These are phyloP conservation scores for Coluber constrictor DNA, from an alignment of 2,797 vertebrate species.

Conservation along the genomic window DNA sequence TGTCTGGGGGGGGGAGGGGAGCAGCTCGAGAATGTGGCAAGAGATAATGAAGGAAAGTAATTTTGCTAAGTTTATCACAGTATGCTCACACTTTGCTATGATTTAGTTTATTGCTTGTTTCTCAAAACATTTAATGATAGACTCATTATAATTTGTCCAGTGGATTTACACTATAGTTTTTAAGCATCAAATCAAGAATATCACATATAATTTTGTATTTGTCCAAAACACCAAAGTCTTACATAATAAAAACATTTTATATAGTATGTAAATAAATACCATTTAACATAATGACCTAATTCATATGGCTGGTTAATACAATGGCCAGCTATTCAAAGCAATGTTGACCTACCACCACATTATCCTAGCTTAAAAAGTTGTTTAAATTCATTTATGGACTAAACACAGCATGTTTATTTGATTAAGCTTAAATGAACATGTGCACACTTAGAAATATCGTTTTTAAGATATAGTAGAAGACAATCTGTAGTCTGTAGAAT, in stretches of 20 bases:
- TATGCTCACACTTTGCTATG: background rate
- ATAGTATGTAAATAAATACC: background rate
- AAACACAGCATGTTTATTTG: background rate
- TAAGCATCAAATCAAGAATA: background rate
- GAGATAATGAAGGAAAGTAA: conserved; percentile 8
- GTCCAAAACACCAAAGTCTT: background rate
- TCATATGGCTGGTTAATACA: background rate
- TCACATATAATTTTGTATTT: background rate
- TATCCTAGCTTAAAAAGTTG: background rate
- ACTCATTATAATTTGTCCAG: background rate
- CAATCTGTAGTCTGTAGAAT: background rate
- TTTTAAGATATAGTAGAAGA: background rate
- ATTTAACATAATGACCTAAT: background rate
- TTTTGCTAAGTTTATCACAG: background rate
- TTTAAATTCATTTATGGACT: background rate
- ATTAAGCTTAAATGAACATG: background rate
- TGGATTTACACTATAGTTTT: background rate
- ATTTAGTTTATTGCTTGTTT: conserved; percentile 8
- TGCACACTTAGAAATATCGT: background rate
- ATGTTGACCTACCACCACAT: background rate
- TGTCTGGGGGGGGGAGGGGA: background rate
- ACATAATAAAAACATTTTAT: background rate
- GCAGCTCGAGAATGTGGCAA: background rate
- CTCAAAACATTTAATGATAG: background rate
- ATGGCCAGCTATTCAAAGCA: background rate